Conservation (phyloP, 2,797 vertebrate genomes). For the Siniperca obscura region DNA sequence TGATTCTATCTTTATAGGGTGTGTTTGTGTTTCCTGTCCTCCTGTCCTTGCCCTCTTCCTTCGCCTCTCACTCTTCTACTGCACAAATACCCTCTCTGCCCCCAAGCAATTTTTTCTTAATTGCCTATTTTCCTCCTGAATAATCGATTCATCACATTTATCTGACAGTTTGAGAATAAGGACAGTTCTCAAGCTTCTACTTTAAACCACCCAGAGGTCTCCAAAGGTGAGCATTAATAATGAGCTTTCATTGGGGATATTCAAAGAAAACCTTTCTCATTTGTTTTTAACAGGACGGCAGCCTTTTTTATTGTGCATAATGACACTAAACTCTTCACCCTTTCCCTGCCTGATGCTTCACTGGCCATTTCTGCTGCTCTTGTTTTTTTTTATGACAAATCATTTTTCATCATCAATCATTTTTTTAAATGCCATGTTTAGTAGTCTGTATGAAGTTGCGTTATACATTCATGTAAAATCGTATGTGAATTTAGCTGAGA, state of each 20-base stretch:
- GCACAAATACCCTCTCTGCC: conserved; percentile 54
- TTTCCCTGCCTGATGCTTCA: not conserved
- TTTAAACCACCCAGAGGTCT: conserved; percentile 37
- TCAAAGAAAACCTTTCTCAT: not conserved
- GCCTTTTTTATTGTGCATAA: conserved; percentile 11
- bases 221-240: conserved; percentile 31
- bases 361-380: not conserved
- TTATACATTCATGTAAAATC: not conserved
- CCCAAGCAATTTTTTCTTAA: conserved; percentile 59
- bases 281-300: not conserved
- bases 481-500: not conserved
- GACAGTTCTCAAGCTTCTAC: conserved; percentile 21
- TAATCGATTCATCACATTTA: conserved; percentile 68
- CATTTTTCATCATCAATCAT: not conserved
- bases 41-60: conserved; percentile 48
- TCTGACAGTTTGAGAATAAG: conserved; percentile 54
- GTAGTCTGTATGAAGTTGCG: too few species aligned
- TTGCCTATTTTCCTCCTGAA: conserved; percentile 58
- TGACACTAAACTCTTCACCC: conserved; percentile 13
- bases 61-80: conserved; percentile 33
- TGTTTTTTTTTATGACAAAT: not conserved
- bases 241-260: conserved; percentile 35
- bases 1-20: conserved; percentile 65
- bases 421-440: not conserved
- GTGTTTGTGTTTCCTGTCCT: conserved; percentile 59